Evolutionary conservation across 1,140 invertebrate genomes (phyloP), one percentile per base, ranked within the genome.

Genomic region (Yoshiicerus persimilis): DNA sequence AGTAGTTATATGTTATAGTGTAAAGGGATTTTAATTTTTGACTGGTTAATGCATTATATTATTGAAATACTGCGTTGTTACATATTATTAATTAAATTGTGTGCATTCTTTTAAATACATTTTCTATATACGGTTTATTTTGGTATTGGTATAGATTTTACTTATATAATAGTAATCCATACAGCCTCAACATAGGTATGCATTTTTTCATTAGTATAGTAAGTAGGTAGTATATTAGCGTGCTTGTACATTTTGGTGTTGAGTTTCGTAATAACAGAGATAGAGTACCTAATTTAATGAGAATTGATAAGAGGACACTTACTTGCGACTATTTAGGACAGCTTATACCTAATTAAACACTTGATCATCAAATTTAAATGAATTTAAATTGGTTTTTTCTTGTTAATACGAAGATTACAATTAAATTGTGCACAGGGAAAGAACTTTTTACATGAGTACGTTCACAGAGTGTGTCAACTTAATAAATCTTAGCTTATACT

Each of bases 161-260:
- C 23, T 84, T 84, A 84, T 47, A 32, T 27, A 27, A 41, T 47
- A 30, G 41, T 39, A 84, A 84, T 47, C 56, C 41, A 47, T 83
- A 27, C 41, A 41, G 41, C 38, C 38, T 84, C 38, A 27, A 47
- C 83, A 84, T 84, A 23, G 41, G 27, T 39, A 25, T 84, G 83
- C 41, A 84, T 84, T 84, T 84, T 25, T 20, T 32, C 83, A 84
- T 47, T 84, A 84, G 83, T 47, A n/a, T n/a, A 84, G 25, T 47
- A 84, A 23, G 70, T 77, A 77, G 70, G 75, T 80, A 80, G 86
- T 75, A 70, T 87, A 87, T 87, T 87, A 83, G 75, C 86, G 75
- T 87, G 86, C 86, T 87, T 87, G 86, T 87, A 87, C 86, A 83
- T 80, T 87, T 87, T 87, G 25, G 4, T 30, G 25, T 70, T 64